Base-by-base conservation (phyloP, 23 tunicate species). In the Trididemnum miniatum region DNA sequence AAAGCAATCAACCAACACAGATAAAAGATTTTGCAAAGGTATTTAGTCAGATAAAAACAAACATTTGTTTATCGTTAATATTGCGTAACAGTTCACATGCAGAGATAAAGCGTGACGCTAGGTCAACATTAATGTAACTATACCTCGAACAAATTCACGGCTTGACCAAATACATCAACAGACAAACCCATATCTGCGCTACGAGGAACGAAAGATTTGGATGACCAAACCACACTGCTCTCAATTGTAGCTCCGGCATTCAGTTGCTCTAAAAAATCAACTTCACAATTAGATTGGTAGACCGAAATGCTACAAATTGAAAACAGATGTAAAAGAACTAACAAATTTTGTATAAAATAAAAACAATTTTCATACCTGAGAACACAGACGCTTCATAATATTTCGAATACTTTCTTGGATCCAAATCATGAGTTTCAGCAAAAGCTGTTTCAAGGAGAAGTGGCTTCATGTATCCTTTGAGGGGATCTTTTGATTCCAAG, bases 61-160 rank as follows among this genome's bases (percentile, higher is more conserved):
- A 44, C 54, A 44, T 44, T 44, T 44, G 54, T 44, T 44, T 44
- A 9, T 44, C 12, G 54, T 44, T 7, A 44, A 44, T 44, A 44
- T 44, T 44, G 15, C 54, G 54, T 15, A 44, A 44, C 54, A 44
- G 54, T n/a, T n/a, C n/a, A n/a, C n/a, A n/a, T n/a, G n/a, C n/a
- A n/a, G n/a, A n/a, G n/a, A n/a, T 15, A 44, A 44, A 15, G 54
- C 54, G 54, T 15, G 54, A 15, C 15, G 15, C 15, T 44, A 7
- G 54, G 15, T 44, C 9, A 44, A 44, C 15, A 44, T 44, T 44
- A 44, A 44, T 44, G 15, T 62, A 49, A 49, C 12, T 18, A 27
- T 79, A 88, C 98, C 98, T 93, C 98, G 40, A 93, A 84, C 33
- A 93, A 86, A 76, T 93, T 88, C 63, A 93, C 86, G 20, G 98